Base-by-base conservation (phyloP, 2,797 vertebrate species). In the Dipus sagitta region DNA sequence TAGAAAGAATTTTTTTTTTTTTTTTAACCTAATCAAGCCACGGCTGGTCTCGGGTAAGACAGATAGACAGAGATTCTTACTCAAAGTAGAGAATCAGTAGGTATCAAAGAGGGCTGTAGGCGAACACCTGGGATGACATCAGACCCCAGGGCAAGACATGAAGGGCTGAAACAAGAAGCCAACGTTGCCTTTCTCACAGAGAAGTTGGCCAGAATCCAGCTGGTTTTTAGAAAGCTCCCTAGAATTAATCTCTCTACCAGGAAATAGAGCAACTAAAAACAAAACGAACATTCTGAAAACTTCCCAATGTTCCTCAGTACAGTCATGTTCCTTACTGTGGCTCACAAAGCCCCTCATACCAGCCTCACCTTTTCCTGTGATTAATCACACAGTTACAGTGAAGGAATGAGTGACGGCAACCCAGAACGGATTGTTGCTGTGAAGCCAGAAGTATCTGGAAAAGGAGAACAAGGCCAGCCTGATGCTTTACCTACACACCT, bases 371-470 rank as follows among this genome's bases (percentile, higher is more conserved):
- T 64, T 86, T 52, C 54, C 68, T 67, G 74, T 23, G 24, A 86
- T 58, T 88, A 86, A 77, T 34, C 75, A 70, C 30, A 52, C 34
- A 78, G 76, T 70, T 87, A 52, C 42, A 72, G 8, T 64, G 76
- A 96, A 88, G 58, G 65, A 81, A 78, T 42, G 30, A 86, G 17
- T n/a, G 42, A n/a, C 62, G 71, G 42, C 62, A 71, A 24, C 32
- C 76, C 42, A 70, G 78, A 75, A 18, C 30, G 54, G 20, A 58
- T 26, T 26, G 65, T 30, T 70, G 81, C 32, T 90, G 58, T 90
- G 26, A 65, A 60, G 78, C 68, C 54, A 79, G 91, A 92, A 93
- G 82, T 90, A 75, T 74, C 65, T 91, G 28, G 67, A 64, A 86
- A 96, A 81, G n/a, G 34, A 72, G 42, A 91, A 23, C 24, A 79